Conservation (phyloP, 2,113 vertebrate species). For the Bostrychus sinensis region DNA sequence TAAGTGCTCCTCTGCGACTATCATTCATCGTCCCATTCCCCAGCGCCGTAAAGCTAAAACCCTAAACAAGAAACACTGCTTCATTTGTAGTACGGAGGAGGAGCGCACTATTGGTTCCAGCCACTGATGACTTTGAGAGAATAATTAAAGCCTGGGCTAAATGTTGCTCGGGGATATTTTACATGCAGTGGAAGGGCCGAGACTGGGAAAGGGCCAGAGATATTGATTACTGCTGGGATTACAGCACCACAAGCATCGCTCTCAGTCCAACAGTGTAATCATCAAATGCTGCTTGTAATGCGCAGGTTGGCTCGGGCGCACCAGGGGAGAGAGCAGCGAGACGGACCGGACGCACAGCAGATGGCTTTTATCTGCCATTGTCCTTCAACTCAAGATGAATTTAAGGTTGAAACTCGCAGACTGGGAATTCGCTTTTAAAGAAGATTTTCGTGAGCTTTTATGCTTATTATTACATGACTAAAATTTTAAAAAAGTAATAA, state of each 20-base stretch:
- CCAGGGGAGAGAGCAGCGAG: conserved; percentile 48
- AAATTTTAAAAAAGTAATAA: no score
- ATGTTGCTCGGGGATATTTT: conserved; percentile 75
- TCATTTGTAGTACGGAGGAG: conserved; percentile 47
- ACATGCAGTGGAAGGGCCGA: conserved; percentile 71
- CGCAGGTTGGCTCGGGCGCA: conserved; percentile 65
- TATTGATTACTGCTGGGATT: conserved; percentile 82
- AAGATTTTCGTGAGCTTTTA: not conserved
- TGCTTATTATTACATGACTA: no score
- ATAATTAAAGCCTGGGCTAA: conserved; percentile 74
- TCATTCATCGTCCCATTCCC: conserved; percentile 29
- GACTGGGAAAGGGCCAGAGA: conserved; percentile 63
- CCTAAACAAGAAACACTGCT: conserved; percentile 48
- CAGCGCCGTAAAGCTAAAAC: conserved; percentile 22
- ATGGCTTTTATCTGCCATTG: conserved; percentile 74
- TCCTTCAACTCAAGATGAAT: conserved; percentile 69
- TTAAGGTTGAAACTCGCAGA: conserved; percentile 54
- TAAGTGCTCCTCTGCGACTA: conserved; percentile 14
- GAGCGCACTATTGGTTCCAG: conserved; percentile 46
- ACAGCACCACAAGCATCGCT: conserved; percentile 74
- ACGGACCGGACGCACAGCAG: conserved; percentile 63
- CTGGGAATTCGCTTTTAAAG: conserved; percentile 35
- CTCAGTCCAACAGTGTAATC: conserved; percentile 78
- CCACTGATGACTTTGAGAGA: conserved; percentile 75
- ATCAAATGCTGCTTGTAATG: conserved; percentile 77